Conservation (phyloP, 2,113 vertebrate species). For the Nerophis lumbriciformis region DNA sequence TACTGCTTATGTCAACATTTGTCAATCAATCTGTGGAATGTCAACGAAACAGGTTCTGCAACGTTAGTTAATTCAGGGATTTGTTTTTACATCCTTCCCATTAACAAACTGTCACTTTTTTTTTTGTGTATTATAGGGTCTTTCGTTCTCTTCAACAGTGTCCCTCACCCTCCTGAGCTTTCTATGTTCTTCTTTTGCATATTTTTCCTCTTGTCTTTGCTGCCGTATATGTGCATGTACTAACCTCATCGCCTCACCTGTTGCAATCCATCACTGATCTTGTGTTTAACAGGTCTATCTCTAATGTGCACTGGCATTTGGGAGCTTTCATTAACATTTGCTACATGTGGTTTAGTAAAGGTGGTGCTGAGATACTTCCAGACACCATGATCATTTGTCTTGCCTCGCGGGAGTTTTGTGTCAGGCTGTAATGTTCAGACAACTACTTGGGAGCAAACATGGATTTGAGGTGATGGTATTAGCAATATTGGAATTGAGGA, state of each 20-base stretch:
- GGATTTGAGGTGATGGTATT: neutral
- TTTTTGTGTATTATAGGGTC: constrained; percentile 14
- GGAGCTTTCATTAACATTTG: constrained; percentile 67
- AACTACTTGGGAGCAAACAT: too few relatives aligned
- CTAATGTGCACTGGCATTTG: constrained; percentile 61
- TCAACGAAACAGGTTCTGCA: too few relatives aligned
- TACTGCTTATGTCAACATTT: too few relatives aligned
- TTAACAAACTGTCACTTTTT: constrained; percentile 22
- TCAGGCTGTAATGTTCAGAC: neutral
- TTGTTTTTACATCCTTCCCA: constrained; percentile 54
- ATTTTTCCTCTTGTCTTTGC: neutral
- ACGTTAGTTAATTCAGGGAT: neutral
- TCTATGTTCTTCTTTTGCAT: neutral
- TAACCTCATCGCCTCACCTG: neutral
- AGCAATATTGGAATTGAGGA: neutral
- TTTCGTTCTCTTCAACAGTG: neutral
- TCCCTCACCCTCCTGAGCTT: neutral
- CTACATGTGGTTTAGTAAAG: constrained; percentile 61
- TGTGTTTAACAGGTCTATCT: constrained; percentile 51
- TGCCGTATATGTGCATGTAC: neutral
- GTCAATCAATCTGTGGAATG: too few relatives aligned
- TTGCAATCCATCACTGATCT: constrained; percentile 52
- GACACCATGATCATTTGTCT: constrained; percentile 41
- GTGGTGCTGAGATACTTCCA: constrained; percentile 37
- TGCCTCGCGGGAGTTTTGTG: constrained; percentile 22